These are phyloP conservation scores for Pseudorasbora parva DNA, from an alignment of 2,113 vertebrate species.

Conservation along the genomic window DNA sequence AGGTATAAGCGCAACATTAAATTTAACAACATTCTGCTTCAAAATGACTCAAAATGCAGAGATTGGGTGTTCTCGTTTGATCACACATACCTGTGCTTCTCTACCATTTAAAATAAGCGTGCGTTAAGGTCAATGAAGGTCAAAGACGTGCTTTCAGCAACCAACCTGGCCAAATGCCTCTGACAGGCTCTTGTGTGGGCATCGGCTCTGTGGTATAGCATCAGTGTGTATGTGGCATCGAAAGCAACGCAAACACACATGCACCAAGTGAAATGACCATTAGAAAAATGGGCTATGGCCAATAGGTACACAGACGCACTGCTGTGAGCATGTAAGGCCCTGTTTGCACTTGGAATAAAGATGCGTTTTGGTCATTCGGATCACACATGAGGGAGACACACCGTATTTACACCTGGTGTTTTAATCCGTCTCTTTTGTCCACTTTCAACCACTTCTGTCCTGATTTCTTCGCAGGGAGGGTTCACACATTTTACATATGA, in stretches of 20 bases:
- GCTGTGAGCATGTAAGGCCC: neutral
- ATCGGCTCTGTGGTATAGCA: neutral
- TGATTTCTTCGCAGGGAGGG: too few relatives aligned
- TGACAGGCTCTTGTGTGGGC: neutral
- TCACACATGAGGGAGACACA: too few relatives aligned
- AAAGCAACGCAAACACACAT: neutral
- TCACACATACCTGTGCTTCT: neutral
- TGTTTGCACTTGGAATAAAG: too few relatives aligned
- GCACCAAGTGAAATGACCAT: neutral
- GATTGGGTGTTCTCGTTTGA: conserved; percentile 52
- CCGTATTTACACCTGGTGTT: too few relatives aligned
- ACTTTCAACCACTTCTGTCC: too few relatives aligned
- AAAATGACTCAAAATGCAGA: conserved; percentile 71
- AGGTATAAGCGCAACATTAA: conserved; percentile 70
- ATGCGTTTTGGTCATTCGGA: too few relatives aligned
- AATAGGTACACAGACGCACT: too few relatives aligned
- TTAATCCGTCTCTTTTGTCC: too few relatives aligned
- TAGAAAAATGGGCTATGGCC: neutral
- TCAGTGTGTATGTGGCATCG: neutral
- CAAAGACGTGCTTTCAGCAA: neutral
- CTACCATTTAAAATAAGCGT: neutral
- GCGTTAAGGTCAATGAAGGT: neutral
- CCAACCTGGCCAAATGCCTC: neutral
- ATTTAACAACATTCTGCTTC: conserved; percentile 73
- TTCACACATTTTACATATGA: too few relatives aligned